Percentiles rank a stretch among this genome's conserved stretches.
Evolutionary conservation across 2,888 invertebrate genomes (phyloP).

Genomic region (Sabellastarte sp.): DNA sequence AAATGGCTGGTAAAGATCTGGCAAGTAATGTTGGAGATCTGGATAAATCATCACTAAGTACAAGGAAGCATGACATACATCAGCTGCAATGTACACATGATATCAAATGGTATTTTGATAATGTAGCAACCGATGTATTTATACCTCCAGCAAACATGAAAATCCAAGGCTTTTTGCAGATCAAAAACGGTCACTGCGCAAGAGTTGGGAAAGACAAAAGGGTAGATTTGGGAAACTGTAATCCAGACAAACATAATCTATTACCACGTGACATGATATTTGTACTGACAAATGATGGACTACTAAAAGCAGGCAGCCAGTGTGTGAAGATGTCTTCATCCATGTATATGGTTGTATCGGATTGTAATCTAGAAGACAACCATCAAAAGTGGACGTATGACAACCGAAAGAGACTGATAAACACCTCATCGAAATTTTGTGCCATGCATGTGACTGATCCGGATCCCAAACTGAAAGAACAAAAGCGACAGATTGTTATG

Average conservation of each 20-base stretch:
- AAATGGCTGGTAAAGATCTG: not conserved
- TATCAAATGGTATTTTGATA: conserved; percentile 26
- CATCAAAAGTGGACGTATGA: not conserved
- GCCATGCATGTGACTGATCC: conserved; percentile 37
- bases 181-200: conserved; percentile 24
- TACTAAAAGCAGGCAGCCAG: conserved; percentile 14
- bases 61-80: not conserved
- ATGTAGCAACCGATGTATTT: conserved; percentile 21
- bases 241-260: conserved; percentile 14
- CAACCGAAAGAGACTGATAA: not conserved
- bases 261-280: conserved; percentile 19
- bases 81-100: not conserved
- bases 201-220: conserved; percentile 11
- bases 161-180: conserved; percentile 24
- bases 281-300: conserved; percentile 19
- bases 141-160: conserved; percentile 17
- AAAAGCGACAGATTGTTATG: conserved; percentile 32
- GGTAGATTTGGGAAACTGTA: conserved; percentile 26
- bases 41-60: not conserved
- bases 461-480: conserved; percentile 17
- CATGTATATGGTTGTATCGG: conserved; percentile 22
- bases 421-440: conserved; percentile 26
- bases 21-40: not conserved
- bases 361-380: conserved; percentile 8
- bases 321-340: conserved; percentile 23